Evolutionary conservation across 2,113 vertebrate genomes (phyloP).

Genomic region (Eulemur rufifrons): DNA sequence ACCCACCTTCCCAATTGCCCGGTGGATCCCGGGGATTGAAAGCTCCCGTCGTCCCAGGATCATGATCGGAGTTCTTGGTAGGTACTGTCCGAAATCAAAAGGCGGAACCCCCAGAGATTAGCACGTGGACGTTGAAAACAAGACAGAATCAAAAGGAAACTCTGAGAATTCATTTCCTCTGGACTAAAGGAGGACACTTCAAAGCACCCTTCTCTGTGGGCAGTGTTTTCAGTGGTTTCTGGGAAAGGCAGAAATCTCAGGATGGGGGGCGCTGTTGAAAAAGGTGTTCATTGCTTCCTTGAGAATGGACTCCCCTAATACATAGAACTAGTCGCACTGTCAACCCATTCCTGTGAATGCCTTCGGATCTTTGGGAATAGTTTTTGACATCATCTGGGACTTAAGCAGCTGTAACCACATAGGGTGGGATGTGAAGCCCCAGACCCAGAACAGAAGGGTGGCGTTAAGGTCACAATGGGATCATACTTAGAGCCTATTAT

Average conservation of each 20-base stretch:
- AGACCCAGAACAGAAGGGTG: not conserved
- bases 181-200: not conserved
- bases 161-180: not conserved
- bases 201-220: not conserved
- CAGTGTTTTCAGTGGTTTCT: not conserved
- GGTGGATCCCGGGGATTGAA: rapidly evolving
- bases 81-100: not conserved
- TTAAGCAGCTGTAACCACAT: too few relatives aligned
- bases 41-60: rapidly evolving
- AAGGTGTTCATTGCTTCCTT: not conserved
- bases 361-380: not conserved
- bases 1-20: not conserved
- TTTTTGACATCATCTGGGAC: not conserved
- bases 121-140: not conserved
- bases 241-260: not conserved
- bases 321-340: not conserved
- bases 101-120: not conserved
- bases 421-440: not conserved
- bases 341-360: rapidly evolving
- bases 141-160: not conserved
- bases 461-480: not conserved
- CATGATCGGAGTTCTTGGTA: not conserved
- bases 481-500: not conserved
- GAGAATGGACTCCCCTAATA: not conserved
- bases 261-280: not conserved